These are phyloP conservation scores for Microchirus variegatus DNA, from an alignment of 2,797 vertebrate genomes.

Conservation along the genomic window DNA sequence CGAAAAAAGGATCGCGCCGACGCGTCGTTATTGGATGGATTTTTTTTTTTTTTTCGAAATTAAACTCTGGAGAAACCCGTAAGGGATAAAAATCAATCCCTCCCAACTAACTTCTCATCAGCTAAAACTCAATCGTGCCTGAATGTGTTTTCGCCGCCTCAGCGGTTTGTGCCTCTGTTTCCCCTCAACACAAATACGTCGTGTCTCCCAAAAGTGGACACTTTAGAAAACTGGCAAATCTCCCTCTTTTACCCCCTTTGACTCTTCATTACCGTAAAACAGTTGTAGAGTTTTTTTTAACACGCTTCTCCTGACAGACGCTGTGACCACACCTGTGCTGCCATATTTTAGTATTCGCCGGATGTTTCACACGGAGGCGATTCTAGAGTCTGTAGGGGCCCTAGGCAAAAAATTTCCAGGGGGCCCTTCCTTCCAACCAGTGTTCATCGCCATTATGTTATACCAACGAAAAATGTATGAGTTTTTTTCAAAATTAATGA, in stretches of 20 bases:
- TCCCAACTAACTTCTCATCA: conserved; percentile 20
- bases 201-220: conserved; percentile 63
- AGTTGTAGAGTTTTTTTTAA: conserved; percentile 65
- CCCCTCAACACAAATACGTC: conserved; percentile 56
- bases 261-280: conserved; percentile 66
- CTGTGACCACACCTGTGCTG: conserved; percentile 70
- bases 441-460: too few species aligned
- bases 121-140: conserved; percentile 25
- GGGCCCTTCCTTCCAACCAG: too few species aligned
- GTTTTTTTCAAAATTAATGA: too few species aligned
- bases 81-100: conserved; percentile 30
- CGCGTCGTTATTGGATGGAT: too few species aligned
- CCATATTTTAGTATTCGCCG: conserved; percentile 62
- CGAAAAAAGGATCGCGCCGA: too few species aligned
- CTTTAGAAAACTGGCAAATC: conserved; percentile 53
- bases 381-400: too few species aligned
- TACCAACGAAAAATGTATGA: too few species aligned
- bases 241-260: conserved; percentile 37
- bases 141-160: conserved; percentile 7
- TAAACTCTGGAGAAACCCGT: too few species aligned
- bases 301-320: conserved; percentile 64
- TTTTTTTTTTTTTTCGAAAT: too few species aligned
- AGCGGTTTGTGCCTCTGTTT: conserved; percentile 28
- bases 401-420: too few species aligned
- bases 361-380: conserved; percentile 68